Evolutionary conservation across 2,113 vertebrate genomes (phyloP), one percentile per base, ranked within the genome.

Genomic region (Mesoclemmys tuberculata): DNA sequence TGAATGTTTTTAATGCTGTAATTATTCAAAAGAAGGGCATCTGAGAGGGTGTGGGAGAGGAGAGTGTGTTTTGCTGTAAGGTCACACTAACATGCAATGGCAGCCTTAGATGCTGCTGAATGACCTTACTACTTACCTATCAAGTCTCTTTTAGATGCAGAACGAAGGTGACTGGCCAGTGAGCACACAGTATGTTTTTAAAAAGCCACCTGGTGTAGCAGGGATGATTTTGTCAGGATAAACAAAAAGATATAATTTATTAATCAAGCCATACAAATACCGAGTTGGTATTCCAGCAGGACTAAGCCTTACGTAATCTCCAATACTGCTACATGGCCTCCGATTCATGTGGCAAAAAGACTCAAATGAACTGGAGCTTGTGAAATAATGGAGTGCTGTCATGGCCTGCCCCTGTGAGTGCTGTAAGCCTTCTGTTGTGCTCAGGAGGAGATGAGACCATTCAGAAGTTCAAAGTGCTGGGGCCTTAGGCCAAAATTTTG

Each of bases 21-120:
- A 82, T 93, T 94, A 41, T 78, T 91, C 79, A 93, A 52, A 52
- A 90, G 94, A 94, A 85, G 83, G 85, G 85, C 77, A 84, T 77
- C 46, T 35, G 79, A 68, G 64, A 38, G 80, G 46, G 75, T 35
- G 90, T 79, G 88, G 64, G 41, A 81, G 84, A 90, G n/a, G 1
- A 14, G 46, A 26, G 58, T 81, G 84, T 55, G 52, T 91, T 51
- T 44, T 4, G 0, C 19, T 80, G 87, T 84, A 78, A 46, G 82
- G 80, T 92, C 78, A 4, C 1, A 0, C n/a, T 74, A 46, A 13
- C 5, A 31, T 8, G 84, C 22, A 82, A 54, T 56, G 61, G 31
- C 21, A 19, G 77, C 1, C 0, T 31, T 49, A 80, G 74, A 52
- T 77, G 82, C 35, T 77, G 11, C 9, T 61, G 52, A 80, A 19